A percentile compares a stretch with the other conserved stretches of the same genome.
These are phyloP conservation scores for Eudasyphora cyanicolor DNA, from an alignment of 2,888 invertebrate species.

Conservation along the genomic window DNA sequence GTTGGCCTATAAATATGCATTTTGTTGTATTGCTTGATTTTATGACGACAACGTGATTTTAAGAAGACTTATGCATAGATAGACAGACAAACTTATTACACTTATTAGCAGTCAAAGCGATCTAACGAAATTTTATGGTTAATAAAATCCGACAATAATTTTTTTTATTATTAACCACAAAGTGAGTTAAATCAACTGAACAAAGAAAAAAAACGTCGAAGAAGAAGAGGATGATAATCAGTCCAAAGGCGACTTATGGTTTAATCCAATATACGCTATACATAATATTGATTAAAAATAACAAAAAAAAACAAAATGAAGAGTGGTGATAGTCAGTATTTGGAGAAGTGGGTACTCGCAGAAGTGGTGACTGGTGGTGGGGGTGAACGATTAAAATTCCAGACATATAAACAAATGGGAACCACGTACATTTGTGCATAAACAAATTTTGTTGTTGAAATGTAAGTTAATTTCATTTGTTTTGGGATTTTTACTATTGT, in stretches of 20 bases:
- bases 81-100: neutral
- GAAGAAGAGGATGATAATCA: neutral
- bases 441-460: slow-evolving; percentile 4
- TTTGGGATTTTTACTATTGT: slow-evolving; percentile 34
- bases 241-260: neutral
- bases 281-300: neutral
- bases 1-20: slow-evolving; percentile 32
- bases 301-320: neutral
- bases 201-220: neutral
- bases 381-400: slow-evolving; percentile 36
- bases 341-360: neutral
- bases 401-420: slow-evolving; percentile 29
- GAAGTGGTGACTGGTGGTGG: too few relatives aligned
- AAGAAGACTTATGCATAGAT: neutral
- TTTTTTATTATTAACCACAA: neutral
- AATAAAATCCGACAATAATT: slow-evolving; percentile 13
- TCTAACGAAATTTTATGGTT: slow-evolving; percentile 21
- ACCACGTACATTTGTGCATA: slow-evolving; percentile 31
- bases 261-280: neutral
- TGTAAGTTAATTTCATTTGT: slow-evolving; percentile 19
- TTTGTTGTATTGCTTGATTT: slow-evolving; percentile 30
- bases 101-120: neutral
- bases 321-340: neutral
- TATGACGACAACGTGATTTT: slow-evolving; percentile 30
- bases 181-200: neutral